A percentile compares a stretch with the other conserved stretches of the same genome.
Conservation (phyloP, 2,797 vertebrate species). For the Cyclopterus lumpus region DNA sequence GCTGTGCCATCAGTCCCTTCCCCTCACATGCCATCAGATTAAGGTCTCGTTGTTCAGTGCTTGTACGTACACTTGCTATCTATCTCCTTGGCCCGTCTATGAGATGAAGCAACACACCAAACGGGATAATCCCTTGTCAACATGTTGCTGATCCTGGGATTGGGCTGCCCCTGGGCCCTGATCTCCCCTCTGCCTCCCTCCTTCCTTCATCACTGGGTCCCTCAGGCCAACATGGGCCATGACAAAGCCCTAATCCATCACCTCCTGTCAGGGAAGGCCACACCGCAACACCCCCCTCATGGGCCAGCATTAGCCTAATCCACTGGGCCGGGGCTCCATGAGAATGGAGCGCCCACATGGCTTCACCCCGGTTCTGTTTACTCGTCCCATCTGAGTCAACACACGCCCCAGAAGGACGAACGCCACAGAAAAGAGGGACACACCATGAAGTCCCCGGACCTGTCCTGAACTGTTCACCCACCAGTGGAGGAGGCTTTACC, state of each 20-base stretch:
- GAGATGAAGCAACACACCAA: conserved; percentile 83
- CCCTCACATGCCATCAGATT: conserved; percentile 12
- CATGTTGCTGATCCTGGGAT: conserved; percentile 83
- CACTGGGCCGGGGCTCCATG: conserved; percentile 78
- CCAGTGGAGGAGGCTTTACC: conserved; percentile 51
- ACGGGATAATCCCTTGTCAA: conserved; percentile 87
- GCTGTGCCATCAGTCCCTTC: conserved; percentile 5
- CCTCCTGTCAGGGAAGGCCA: conserved; percentile 83
- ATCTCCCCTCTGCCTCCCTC: conserved; percentile 65
- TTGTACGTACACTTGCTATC: conserved; percentile 41
- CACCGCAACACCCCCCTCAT: conserved; percentile 70
- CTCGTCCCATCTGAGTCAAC: conserved; percentile 89
- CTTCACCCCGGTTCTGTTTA: conserved; percentile 81
- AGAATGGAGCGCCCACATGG: conserved; percentile 82
- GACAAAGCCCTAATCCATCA: conserved; percentile 87
- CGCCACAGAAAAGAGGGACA: conserved; percentile 56
- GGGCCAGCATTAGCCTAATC: conserved; percentile 88
- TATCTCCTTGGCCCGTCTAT: conserved; percentile 44
- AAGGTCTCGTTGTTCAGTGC: conserved; percentile 10
- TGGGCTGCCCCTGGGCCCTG: conserved; percentile 72
- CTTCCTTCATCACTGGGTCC: conserved; percentile 69
- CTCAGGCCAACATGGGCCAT: conserved; percentile 75
- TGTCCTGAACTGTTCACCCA: conserved; percentile 10
- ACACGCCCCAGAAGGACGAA: conserved; percentile 73
- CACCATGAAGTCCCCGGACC: conserved; percentile 49